Evolutionary conservation across 1,140 invertebrate genomes (phyloP), one percentile per base, ranked within the genome.

Genomic region (Drosophila melanogaster): DNA sequence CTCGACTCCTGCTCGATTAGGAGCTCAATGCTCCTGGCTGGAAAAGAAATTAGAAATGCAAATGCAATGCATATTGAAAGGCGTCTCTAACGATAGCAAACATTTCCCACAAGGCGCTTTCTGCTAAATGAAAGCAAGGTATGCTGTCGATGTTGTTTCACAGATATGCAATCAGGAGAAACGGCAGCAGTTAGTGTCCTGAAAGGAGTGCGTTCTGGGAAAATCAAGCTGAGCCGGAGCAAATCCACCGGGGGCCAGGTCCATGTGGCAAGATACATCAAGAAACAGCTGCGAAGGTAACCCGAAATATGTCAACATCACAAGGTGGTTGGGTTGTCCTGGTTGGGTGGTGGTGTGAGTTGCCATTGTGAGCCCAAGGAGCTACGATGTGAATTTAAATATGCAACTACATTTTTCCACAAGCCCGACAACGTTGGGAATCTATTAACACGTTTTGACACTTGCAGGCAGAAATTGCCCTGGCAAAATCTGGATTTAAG

Each of bases 361-460:
- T 56, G 66, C 41, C 49, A 19, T 56, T 46, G 33, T 40, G 40
- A 22, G 22, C 10, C 26, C 19, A 24, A 17, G 43, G 8, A 1
- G 43, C 67, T 55, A 15, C 54, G n/a, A 60, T 33, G 30, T 51
- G 49, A 80, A 79, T 84, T 89, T 89, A 79, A 89, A 87, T 87
- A 89, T 89, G 84, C 84, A 87, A 86, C 79, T 77, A 86, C 65
- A 79, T 67, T 77, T 77, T 60, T 69, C 46, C 56, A 62, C 59
- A 66, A 55, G 69, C 51, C 65, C 49, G 60, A 43, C 58, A 84
- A 51, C 71, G 79, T 76, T 77, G 70, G 62, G 62, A 77, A 89
- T 77, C 84, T 84, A 89, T 87, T 89, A 89, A 87, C 84, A 79
- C 67, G 79, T 77, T 77, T 71, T 77, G 84, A 80, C 84, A 87